These are phyloP conservation scores for Drosophila yakuba DNA, from an alignment of 1,140 invertebrate species.

Conservation along the genomic window DNA sequence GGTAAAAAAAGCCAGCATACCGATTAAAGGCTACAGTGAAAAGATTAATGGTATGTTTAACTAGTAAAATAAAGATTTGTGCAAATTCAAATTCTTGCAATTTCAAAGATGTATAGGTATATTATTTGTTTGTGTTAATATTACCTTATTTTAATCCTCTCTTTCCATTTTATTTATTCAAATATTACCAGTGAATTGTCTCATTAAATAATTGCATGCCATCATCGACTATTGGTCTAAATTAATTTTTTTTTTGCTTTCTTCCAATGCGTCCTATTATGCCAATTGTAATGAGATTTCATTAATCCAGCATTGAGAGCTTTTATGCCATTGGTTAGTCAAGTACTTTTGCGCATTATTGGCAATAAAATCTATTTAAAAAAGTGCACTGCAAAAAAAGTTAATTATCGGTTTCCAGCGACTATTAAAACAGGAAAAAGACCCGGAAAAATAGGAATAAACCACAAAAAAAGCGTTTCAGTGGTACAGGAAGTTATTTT, in stretches of 20 bases:
- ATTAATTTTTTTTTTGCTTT: slow-evolving; percentile 37
- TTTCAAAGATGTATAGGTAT: not conserved
- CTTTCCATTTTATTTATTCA: not conserved
- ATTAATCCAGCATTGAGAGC: slow-evolving; percentile 38
- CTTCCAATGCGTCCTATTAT: slow-evolving; percentile 17
- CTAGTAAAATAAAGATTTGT: too few relatives aligned
- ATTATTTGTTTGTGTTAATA: not conserved
- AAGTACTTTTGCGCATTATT: slow-evolving; percentile 35
- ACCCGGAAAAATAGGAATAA: slow-evolving; percentile 20
- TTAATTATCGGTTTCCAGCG: slow-evolving; percentile 28
- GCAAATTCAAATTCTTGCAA: not conserved
- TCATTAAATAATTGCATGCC: slow-evolving; percentile 3
- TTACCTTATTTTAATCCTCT: not conserved
- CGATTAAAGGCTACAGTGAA: not conserved
- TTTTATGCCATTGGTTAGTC: slow-evolving; percentile 34
- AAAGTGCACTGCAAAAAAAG: slow-evolving; percentile 12
- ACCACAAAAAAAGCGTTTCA: not conserved
- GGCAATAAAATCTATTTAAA: slow-evolving; percentile 26
- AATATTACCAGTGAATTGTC: not conserved
- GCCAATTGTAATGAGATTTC: slow-evolving; percentile 39
- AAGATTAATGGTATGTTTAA: too few relatives aligned
- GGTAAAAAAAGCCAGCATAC: not conserved
- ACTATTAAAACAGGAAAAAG: slow-evolving; percentile 18
- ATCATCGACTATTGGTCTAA: slow-evolving; percentile 27
- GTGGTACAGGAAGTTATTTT: not conserved